Evolutionary conservation across 2,888 invertebrate genomes (phyloP).

Genomic region (Limnephilus lunatus): DNA sequence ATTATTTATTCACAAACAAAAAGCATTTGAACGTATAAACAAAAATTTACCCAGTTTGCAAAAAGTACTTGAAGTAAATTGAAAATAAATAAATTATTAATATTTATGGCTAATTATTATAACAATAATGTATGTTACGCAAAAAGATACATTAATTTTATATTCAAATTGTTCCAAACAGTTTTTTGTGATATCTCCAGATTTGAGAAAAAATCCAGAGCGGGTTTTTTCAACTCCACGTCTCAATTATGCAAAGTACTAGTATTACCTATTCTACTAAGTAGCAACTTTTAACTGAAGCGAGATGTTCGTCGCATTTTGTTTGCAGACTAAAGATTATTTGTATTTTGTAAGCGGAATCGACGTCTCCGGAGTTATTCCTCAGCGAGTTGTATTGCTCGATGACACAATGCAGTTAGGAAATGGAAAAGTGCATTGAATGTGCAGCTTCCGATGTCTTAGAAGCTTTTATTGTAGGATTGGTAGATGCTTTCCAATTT

Average conservation of each 20-base stretch:
- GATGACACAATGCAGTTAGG: not conserved
- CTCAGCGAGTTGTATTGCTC: conserved; percentile 7
- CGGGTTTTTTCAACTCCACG: too few species aligned
- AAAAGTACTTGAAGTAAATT: too few species aligned
- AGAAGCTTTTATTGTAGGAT: not conserved
- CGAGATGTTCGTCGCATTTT: not conserved
- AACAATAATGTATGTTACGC: too few species aligned
- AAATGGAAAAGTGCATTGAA: conserved; percentile 35
- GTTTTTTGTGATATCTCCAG: too few species aligned
- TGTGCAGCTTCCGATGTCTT: conserved; percentile 10
- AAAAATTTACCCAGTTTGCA: too few species aligned
- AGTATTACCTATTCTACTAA: not conserved
- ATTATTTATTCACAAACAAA: too few species aligned
- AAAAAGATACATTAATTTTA: too few species aligned
- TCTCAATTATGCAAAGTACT: not conserved
- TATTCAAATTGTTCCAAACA: too few species aligned
- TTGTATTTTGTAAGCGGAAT: conserved; percentile 13
- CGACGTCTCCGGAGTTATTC: conserved; percentile 8
- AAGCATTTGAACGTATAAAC: too few species aligned
- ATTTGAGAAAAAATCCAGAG: too few species aligned
- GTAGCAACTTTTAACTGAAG: not conserved
- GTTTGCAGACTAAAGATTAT: not conserved
- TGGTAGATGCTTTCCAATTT: not conserved
- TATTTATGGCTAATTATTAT: too few species aligned
- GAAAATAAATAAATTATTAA: too few species aligned